Base-by-base conservation (phyloP, 2,797 vertebrate genomes). In the Alauda arvensis region DNA sequence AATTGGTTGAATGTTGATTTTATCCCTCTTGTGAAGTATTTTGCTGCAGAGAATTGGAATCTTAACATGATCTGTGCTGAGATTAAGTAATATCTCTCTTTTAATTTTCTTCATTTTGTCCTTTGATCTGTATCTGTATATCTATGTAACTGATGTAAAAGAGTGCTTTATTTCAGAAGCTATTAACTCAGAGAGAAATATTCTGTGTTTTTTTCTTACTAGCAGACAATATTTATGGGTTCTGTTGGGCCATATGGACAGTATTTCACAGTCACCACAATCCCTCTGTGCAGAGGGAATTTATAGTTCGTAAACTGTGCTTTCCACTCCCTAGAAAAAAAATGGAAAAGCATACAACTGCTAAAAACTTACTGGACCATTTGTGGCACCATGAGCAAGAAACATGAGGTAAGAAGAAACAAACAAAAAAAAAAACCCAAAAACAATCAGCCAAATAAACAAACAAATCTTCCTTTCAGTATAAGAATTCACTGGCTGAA, bases 1-100 rank as follows among this genome's bases (percentile, higher is more conserved):
- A 92, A 77, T 82, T 68, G 28, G n/a, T 33, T 45, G 31, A 69
- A 42, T 63, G 66, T 61, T 82, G 78, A 63, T 87, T 93, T 90
- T 67, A 71, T 66, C 42, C 13, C 5, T 48, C 34, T 70, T 43
- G 20, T 71, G 48, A 88, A 83, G 59, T 45, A 40, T 42, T 66
- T 91, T 62, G 23, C 23, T 77, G 34, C 26, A 74, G 37, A 70
- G 25, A 78, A 85, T 49, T n/a, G 28, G 40, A 77, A 77, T 71
- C 20, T 55, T 84, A 49, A 70, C 40, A 51, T 1, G 8, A 81
- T 53, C 45, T 46, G 18, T 45, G 34, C 25, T 70, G 49, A 85
- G 61, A 67, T 59, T 56, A 57, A 60, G 17, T 48, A 49, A 66
- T 33, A 40, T 21, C 2, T 68, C 7, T 46, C 37, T 81, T 57